Evolutionary conservation across 2,888 invertebrate species (phyloP).

Genomic region (Aleiodes testaceus): DNA sequence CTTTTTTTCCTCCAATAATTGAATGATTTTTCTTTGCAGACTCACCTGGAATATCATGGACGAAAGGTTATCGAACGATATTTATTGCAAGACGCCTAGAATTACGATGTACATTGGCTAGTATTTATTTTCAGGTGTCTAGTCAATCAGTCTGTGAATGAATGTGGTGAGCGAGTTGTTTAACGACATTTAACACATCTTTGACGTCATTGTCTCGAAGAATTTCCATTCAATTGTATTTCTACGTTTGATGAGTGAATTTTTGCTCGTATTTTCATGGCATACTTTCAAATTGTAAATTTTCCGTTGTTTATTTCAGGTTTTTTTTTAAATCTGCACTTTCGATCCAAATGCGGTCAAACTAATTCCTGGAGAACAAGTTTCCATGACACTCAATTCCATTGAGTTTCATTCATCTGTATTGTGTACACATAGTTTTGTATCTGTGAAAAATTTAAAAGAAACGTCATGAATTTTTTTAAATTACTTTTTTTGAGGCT

Average conservation of each 20-base stretch:
- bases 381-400: conserved; percentile 5
- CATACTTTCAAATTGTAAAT: neutral
- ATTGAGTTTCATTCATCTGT: conserved; percentile 10
- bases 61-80: conserved; percentile 22
- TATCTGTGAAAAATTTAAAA: neutral
- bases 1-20: neutral
- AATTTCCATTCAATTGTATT: conserved; percentile 23
- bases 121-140: conserved; percentile 30
- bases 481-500: no score
- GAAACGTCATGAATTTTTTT: no score
- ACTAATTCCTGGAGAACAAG: neutral
- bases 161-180: neutral
- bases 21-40: no score
- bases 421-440: neutral
- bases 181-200: conserved; percentile 7
- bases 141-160: conserved; percentile 9
- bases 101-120: neutral
- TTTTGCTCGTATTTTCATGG: neutral
- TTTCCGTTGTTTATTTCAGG: neutral
- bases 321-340: neutral
- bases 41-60: neutral
- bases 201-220: neutral
- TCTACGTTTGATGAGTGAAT: neutral
- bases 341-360: conserved; percentile 19
- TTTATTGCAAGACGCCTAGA: conserved; percentile 22